A percentile compares a stretch with the other conserved stretches of the same genome.
These are phyloP conservation scores for Pogonophryne albipinna DNA, from an alignment of 2,797 vertebrate genomes.

Conservation along the genomic window DNA sequence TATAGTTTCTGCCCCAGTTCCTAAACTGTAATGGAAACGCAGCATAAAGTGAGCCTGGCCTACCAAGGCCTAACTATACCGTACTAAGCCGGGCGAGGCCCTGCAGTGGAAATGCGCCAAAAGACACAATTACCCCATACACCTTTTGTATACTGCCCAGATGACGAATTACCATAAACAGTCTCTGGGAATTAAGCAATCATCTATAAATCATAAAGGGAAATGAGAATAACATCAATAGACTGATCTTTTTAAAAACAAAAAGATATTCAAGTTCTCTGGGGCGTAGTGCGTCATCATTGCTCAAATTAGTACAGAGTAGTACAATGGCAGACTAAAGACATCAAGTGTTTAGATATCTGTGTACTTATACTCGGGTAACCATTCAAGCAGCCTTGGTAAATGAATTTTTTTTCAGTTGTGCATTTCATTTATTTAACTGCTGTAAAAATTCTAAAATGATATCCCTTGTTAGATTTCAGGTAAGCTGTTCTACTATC, in stretches of 20 bases:
- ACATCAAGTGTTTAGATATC: not conserved
- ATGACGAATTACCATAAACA: not conserved
- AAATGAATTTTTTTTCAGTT: not conserved
- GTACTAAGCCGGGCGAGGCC: too few relatives aligned
- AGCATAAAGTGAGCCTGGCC: too few relatives aligned
- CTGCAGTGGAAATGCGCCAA: too few relatives aligned
- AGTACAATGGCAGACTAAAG: not conserved
- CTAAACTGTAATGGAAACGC: too few relatives aligned
- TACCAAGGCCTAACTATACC: too few relatives aligned
- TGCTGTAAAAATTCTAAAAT: not conserved
- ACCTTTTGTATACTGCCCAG: slow-evolving; percentile 3
- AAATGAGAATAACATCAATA: not conserved
- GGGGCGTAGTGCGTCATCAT: not conserved
- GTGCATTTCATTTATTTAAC: not conserved
- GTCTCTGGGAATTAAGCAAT: not conserved
- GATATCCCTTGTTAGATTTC: not conserved
- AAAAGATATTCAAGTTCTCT: not conserved
- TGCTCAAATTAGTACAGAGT: not conserved
- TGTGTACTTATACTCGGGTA: not conserved
- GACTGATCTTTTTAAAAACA: not conserved
- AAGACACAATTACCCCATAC: not conserved
- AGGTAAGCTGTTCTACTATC: not conserved
- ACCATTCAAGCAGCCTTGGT: slow-evolving; percentile 17
- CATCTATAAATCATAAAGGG: too few relatives aligned
- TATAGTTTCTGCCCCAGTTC: too few relatives aligned